phyloP scores from a whole-genome alignment of 1,140 invertebrate genomes.

The Lordiphosa clarofinis region DNA sequence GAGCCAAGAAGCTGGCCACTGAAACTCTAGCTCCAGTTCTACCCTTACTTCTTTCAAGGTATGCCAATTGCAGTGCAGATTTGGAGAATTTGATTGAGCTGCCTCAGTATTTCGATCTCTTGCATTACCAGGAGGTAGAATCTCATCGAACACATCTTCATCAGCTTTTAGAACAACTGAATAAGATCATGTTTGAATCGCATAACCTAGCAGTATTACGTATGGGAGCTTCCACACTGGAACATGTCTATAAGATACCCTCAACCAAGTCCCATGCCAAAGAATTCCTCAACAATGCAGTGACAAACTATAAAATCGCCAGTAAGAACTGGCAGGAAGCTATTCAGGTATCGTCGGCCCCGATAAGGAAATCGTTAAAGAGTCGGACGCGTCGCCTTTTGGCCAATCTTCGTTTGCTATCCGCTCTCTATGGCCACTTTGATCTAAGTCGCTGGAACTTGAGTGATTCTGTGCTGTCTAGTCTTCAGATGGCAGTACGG shows the following conservation, averaged over 20 bases:
- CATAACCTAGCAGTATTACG: conserved; percentile 5
- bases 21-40: conserved; percentile 10
- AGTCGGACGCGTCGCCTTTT: conserved; percentile 1
- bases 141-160: background rate
- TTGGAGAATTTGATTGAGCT: conserved; percentile 38
- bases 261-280: background rate
- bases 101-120: conserved; percentile 17
- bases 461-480: conserved; percentile 11
- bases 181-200: conserved; percentile 21
- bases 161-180: conserved; percentile 17
- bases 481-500: background rate
- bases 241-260: conserved; percentile 1
- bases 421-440: conserved; percentile 29
- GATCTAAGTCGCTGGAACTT: conserved; percentile 23
- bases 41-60: conserved; percentile 7
- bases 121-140: background rate
- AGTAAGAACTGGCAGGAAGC: conserved; percentile 8
- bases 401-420: conserved; percentile 17
- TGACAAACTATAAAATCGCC: conserved; percentile 28
- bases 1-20: conserved; percentile 13
- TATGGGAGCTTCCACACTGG: conserved; percentile 23
- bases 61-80: background rate
- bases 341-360: too few species aligned
- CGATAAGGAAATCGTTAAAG: too few species aligned
- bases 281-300: conserved; percentile 25